Conservation (phyloP, 2,888 invertebrate species). For the Nebria brevicollis region DNA sequence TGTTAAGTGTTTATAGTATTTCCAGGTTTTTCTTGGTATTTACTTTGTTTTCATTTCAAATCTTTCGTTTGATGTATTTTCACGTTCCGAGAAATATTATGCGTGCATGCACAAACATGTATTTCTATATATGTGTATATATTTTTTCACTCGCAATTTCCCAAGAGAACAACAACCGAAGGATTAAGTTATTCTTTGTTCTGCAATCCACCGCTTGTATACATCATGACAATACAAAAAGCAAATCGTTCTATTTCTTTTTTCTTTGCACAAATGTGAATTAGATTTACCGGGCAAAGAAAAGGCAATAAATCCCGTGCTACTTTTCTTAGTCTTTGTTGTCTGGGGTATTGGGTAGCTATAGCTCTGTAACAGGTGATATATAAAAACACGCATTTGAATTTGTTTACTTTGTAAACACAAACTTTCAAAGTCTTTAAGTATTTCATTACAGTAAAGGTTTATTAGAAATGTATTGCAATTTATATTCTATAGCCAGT, state of each 20-base stretch:
- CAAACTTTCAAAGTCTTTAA: background rate
- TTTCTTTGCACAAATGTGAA: background rate
- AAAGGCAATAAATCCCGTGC: background rate
- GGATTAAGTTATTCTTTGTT: background rate
- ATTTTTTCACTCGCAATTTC: background rate
- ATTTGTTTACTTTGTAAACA: background rate
- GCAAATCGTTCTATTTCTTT: background rate
- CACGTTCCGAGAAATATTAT: background rate
- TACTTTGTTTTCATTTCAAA: background rate
- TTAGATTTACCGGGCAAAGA: background rate
- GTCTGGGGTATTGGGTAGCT: background rate
- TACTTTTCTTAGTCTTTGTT: background rate
- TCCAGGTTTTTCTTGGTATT: background rate
- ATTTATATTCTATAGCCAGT: no score
- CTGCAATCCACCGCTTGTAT: background rate
- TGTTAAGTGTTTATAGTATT: background rate
- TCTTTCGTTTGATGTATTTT: background rate
- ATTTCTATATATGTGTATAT: background rate
- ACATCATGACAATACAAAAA: background rate
- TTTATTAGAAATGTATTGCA: no score
- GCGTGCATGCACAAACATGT: background rate
- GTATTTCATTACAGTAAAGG: no score
- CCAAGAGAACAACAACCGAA: background rate
- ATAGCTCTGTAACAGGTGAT: background rate
- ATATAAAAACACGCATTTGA: background rate